Evolutionary conservation across 2,113 vertebrate genomes (phyloP), one percentile per base, ranked within the genome.

Genomic region (cattle (Bos taurus)): DNA sequence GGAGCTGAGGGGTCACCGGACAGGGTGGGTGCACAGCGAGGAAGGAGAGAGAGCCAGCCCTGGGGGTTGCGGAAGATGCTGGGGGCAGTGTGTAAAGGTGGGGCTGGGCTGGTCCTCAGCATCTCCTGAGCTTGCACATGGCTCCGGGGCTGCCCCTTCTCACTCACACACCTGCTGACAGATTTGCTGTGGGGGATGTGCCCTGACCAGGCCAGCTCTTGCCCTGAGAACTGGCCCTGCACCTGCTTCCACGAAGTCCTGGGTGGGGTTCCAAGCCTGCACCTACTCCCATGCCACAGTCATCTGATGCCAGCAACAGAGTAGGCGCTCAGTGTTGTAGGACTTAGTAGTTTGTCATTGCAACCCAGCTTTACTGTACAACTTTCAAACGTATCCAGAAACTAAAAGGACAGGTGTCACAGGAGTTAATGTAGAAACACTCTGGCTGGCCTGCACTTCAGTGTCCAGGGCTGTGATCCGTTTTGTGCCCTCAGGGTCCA

Each of bases 301-400:
- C 40, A 16, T 14, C 21, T 2, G 12, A 25, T 28, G 56, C n/a
- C 46, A 6, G 30, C 46, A 33, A 60, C 82, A 36, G 15, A 23
- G 26, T 1, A 26, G 28, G 50, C 16, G 6, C 6, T 81, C 30
- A 7, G 85, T 28, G 15, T 46, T 71, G 19, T 6, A 16, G 64
- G 36, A 82, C n/a, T 43, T 56, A 62, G 40, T 33, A 50, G 60
- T 33, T 40, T 83, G 91, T 71, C 57, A 56, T 28, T 50, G 48
- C 28, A 88, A 60, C 11, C 13, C 52, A 40, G 28, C 56, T 90
- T 83, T 57, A 95, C 50, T 57, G 81, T 77, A 15, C 59, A 96
- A 84, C 88, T 88, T 84, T n/a, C 83, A 84, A 56, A 71, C 12
- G 57, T 50, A 59, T 46, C 82, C 40, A 43, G 80, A 81, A 87